phyloP scores from a whole-genome alignment of 2,797 vertebrate species.

The Artibeus lituratus region DNA sequence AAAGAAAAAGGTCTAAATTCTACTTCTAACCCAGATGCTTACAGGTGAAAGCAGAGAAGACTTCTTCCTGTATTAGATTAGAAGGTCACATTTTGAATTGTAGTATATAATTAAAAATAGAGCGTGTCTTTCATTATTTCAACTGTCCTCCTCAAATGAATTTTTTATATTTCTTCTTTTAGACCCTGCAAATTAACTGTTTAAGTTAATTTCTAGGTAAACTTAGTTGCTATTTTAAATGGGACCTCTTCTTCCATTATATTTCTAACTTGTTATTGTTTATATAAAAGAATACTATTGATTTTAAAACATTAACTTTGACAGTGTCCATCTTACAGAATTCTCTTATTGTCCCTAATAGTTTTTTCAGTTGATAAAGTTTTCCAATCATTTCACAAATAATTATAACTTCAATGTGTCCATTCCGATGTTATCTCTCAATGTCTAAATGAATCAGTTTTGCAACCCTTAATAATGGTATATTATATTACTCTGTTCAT shows the following conservation, averaged over 20 bases:
- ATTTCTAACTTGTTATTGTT: constrained; percentile 31
- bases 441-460: neutral
- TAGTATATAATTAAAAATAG: constrained; percentile 4
- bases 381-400: constrained; percentile 33
- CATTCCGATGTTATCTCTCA: constrained; percentile 1
- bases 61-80: neutral
- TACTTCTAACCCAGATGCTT: neutral
- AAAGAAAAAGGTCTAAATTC: neutral
- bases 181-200: neutral
- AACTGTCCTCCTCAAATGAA: neutral
- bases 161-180: constrained; percentile 2
- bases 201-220: constrained; percentile 7
- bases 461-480: neutral
- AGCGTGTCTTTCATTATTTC: neutral
- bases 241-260: neutral
- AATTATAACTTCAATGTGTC: neutral
- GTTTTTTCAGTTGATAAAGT: neutral
- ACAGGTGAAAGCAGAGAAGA: neutral
- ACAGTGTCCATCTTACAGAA: neutral
- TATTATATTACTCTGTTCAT: neutral
- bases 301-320: constrained; percentile 22
- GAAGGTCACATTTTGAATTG: neutral
- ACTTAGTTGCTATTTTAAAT: constrained; percentile 37
- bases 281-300: constrained; percentile 1
- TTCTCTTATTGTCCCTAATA: neutral